Evolutionary conservation across 2,113 vertebrate genomes (phyloP).

Genomic region (Nothocercus julius): DNA sequence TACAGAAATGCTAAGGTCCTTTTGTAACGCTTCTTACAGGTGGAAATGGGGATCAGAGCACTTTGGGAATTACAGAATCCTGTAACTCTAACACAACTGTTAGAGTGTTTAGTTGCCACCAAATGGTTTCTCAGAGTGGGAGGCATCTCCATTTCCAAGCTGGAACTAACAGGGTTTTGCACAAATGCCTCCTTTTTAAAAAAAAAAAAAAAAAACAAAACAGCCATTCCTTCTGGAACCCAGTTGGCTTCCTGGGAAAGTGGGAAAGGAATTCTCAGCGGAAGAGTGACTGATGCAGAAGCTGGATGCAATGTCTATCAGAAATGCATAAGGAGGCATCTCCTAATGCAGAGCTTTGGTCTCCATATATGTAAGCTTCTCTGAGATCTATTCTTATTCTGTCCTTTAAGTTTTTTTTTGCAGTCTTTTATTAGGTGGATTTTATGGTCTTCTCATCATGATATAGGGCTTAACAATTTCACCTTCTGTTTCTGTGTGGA

Average conservation of each 20-base stretch:
- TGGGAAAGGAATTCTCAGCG: background rate
- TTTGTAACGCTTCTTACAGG: background rate
- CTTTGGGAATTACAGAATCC: background rate
- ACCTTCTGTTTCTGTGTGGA: background rate
- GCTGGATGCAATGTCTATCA: background rate
- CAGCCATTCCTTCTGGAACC: background rate
- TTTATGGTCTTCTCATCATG: background rate
- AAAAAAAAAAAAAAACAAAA: background rate
- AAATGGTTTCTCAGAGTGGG: background rate
- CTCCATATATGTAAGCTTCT: background rate
- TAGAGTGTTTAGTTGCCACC: background rate
- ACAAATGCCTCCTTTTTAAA: background rate
- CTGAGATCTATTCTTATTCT: background rate
- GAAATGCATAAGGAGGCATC: background rate
- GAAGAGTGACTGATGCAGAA: background rate
- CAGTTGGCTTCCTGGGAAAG: background rate
- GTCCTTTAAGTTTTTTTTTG: fast-evolving
- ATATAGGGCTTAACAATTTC: background rate
- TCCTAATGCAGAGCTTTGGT: background rate
- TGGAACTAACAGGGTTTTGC: background rate
- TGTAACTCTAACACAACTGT: background rate
- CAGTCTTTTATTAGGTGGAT: background rate
- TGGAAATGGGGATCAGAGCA: background rate
- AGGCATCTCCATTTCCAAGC: background rate
- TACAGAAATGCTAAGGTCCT: background rate